Conservation (phyloP, 2,888 invertebrate genomes). For the Scaeva pyrastri region DNA sequence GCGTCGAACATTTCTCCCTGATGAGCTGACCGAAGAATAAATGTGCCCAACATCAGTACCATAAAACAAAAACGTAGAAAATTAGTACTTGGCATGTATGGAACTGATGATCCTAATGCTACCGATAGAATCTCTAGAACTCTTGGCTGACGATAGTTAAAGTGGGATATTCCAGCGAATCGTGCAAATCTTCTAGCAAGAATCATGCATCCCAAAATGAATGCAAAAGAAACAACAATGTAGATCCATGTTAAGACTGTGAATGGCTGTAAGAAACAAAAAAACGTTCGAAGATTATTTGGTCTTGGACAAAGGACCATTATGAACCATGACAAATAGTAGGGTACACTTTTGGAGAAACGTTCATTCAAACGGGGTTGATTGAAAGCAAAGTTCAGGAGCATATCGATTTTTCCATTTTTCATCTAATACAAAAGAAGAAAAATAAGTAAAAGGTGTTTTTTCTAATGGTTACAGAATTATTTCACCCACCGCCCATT, state of each 20-base stretch:
- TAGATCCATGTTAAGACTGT: background rate
- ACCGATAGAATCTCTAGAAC: background rate
- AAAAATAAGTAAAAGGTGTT: too few species aligned
- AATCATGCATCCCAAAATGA: background rate
- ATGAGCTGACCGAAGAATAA: conserved; percentile 15
- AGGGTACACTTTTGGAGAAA: background rate
- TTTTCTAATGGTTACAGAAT: too few species aligned
- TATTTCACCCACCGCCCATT: too few species aligned
- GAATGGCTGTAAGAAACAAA: background rate
- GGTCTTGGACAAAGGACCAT: background rate
- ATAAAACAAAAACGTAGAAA: background rate
- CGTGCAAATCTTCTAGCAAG: background rate
- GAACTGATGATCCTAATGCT: background rate
- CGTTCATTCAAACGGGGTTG: background rate
- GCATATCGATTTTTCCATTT: background rate
- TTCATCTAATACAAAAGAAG: background rate
- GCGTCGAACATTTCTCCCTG: conserved; percentile 35
- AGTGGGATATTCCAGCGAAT: background rate
- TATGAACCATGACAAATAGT: background rate
- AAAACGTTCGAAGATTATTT: background rate
- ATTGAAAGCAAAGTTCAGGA: background rate
- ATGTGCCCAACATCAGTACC: background rate
- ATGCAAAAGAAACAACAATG: background rate
- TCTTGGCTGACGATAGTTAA: background rate
- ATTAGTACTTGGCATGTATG: background rate